Base-by-base conservation (phyloP, 2,797 vertebrate species). In the Chromis chromis region DNA sequence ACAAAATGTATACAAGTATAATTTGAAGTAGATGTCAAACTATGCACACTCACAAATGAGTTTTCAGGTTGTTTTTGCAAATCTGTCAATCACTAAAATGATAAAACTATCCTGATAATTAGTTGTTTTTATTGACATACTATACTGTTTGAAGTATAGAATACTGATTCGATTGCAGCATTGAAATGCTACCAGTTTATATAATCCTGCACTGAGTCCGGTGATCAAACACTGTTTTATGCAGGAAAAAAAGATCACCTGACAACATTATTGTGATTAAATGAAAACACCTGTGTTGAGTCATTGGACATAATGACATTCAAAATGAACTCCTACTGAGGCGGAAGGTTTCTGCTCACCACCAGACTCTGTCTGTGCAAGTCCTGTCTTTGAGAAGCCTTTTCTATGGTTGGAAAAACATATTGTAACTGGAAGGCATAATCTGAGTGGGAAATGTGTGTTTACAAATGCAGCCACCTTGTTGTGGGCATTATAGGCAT, bases 381-480 rank as follows among this genome's bases (percentile, higher is more conserved):
- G 50, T 53, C 50, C 24, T 27, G 14, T 53, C 50, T 53, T 53
- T 13, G 50, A 53, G 24, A 49, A 49, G 10, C 8, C 25, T 54
- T 28, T 54, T 28, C 52, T 16, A 53, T 13, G 14, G 24, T 53
- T 24, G 36, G 1, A 36, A 59, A 76, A 76, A 22, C 13, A 4
- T 48, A 19, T 0, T 24, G 16, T 19, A 48, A 53, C 57, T 57
- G 4, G 1, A 14, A 65, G 39, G 21, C 49, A 11, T 55, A 63
- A 59, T 54, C 63, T 14, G 31, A 59, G 50, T 54, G 14, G 5
- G 52, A 77, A 65, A 64, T 3, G 65, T n/a, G 33, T n/a, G 2
- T 52, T 60, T 57, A 64, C 19, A 46, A 19, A 46, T 68, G 46
- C 33, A 67, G 22, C 22, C 40, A 13, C 71, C 57, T 28, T 39